Percentiles rank a stretch among this genome's conserved stretches.
phyloP scores from a whole-genome alignment of 2,113 vertebrate species.

The Lepidiolamprologus cunningtoni region DNA sequence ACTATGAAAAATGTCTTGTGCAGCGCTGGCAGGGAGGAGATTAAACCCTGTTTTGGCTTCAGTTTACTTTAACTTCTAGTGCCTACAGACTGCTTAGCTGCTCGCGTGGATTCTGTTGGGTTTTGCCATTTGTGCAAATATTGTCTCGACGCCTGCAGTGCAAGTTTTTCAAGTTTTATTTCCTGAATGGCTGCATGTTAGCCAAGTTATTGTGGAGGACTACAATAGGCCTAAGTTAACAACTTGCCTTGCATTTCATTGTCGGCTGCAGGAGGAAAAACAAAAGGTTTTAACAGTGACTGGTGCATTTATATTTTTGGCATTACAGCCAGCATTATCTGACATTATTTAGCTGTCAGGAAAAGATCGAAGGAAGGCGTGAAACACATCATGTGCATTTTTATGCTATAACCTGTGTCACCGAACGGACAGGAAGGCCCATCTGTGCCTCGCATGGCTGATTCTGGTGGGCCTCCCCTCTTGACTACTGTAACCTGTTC shows the following conservation, averaged over 20 bases:
- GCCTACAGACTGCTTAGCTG: background rate
- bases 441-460: conserved; percentile 28
- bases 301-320: background rate
- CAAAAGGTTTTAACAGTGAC: background rate
- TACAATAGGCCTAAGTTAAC: background rate
- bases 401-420: conserved; percentile 20
- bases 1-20: conserved; percentile 28
- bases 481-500: conserved; percentile 47
- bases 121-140: background rate
- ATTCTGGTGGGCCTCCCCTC: conserved; percentile 6
- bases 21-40: conserved; percentile 33
- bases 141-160: background rate
- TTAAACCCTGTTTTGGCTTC: conserved; percentile 35
- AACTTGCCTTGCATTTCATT: background rate
- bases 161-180: background rate
- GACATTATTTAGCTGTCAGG: conserved; percentile 16
- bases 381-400: background rate
- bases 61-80: conserved; percentile 8
- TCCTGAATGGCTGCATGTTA: background rate
- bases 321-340: background rate
- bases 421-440: conserved; percentile 10
- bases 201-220: background rate
- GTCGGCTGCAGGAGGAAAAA: background rate
- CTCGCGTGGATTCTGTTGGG: background rate
- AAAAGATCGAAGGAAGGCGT: background rate